Evolutionary conservation across 2,888 invertebrate genomes (phyloP), one percentile per base, ranked within the genome.

Genomic region (Notocelia uddmanniana): DNA sequence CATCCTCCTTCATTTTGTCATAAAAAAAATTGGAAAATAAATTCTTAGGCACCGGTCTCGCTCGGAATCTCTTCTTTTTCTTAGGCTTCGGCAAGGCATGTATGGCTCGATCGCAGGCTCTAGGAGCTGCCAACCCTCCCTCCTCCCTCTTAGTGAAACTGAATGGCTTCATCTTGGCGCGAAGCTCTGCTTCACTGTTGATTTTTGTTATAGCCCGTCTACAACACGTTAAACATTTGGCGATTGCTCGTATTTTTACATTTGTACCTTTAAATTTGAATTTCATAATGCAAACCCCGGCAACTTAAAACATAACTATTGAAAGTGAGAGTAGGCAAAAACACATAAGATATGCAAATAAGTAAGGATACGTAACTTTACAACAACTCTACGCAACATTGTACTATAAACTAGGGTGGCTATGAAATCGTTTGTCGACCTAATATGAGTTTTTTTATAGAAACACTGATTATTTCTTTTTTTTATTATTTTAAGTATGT

Each of bases 1-100:
- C 96, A 78, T 96, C 96, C 81, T 96, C 96, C 76, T 95, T 94
- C 94, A 96, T 95, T 82, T 95, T 96, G 75, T 95, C 95, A 76
- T 96, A 96, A 79, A 96, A 94, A 75, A 96, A 96, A 80, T 96
- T 96, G 18, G 96, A 96, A 81, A 96, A 96, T 23, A 96, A 87
- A 85, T 96, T 95, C 81, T 94, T 96, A 0, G 96, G 96, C 11
- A 96, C 95, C 0, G 96, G 96, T 76, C 95, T 95, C 0, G 96
- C 96, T 79, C 90, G 94, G 80, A 96, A 96, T 55, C 91, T 87
- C 77, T 94, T 95, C 75, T 91, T 94, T 89, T 87, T 94, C 79
- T 81, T 94, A 45, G 80, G 79, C 74, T 93, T 92, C 1, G 92
- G 90, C 1, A 90, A 69, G 15, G 81, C 80, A 34, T 87, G 81